Conservation (phyloP, 1,140 invertebrate genomes). For the Yoshiicerus persimilis region DNA sequence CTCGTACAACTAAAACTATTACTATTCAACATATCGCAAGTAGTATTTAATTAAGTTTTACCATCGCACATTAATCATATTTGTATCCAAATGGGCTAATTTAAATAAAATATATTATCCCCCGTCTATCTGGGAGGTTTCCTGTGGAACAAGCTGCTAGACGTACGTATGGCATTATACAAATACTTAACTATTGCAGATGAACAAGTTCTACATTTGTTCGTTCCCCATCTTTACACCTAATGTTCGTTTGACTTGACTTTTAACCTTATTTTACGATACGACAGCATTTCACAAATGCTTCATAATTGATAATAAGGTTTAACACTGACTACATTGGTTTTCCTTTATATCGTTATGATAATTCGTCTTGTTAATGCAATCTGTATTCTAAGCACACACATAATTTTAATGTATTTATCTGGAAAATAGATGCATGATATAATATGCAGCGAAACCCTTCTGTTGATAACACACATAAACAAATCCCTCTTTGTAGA, state of each 20-base stretch:
- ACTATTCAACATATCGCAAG: background rate
- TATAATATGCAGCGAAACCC: background rate
- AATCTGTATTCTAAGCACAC: background rate
- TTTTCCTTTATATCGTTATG: background rate
- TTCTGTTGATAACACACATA: background rate
- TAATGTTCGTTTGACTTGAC: background rate
- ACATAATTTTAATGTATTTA: background rate
- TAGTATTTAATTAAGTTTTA: conserved; percentile 1
- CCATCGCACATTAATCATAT: conserved; percentile 15
- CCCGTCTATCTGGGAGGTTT: background rate
- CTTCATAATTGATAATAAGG: background rate
- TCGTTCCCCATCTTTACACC: background rate
- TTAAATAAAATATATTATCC: conserved; percentile 2
- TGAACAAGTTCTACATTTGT: background rate
- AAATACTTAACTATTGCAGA: background rate
- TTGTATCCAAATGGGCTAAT: background rate
- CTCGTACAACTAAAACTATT: too few species aligned
- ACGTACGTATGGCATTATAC: background rate
- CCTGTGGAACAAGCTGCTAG: background rate
- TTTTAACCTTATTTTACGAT: background rate
- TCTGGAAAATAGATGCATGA: background rate
- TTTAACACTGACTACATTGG: background rate
- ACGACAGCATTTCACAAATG: background rate
- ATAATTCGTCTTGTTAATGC: background rate
- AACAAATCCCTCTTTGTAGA: background rate